These are phyloP conservation scores for Rhinichthys klamathensis DNA, from an alignment of 2,113 vertebrate species.

Conservation along the genomic window DNA sequence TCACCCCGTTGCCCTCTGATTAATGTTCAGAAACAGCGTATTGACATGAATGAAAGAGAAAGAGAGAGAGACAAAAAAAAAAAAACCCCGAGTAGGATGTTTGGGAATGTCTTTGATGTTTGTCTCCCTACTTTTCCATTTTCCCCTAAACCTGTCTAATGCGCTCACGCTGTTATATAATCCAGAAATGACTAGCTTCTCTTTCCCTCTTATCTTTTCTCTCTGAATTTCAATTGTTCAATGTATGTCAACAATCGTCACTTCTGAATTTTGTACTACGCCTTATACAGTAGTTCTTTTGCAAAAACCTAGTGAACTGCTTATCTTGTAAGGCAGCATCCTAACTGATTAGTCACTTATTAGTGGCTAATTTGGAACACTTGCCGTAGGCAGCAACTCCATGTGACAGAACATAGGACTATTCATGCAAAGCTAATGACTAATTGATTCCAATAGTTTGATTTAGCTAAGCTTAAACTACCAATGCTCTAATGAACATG, in stretches of 20 bases:
- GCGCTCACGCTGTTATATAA: not conserved
- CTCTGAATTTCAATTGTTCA: slow-evolving; percentile 18
- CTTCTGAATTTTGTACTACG: not conserved
- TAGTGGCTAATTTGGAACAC: not conserved
- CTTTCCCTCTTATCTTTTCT: slow-evolving; percentile 25
- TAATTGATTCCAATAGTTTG: not conserved
- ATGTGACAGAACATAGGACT: not conserved
- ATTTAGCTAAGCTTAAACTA: not conserved
- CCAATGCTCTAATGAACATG: not conserved
- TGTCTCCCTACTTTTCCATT: not conserved
- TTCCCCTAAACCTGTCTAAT: slow-evolving; percentile 11
- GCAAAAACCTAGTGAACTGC: not conserved
- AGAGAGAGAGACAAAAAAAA: not conserved
- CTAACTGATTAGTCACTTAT: not conserved
- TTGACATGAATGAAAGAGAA: not conserved
- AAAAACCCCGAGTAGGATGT: not conserved
- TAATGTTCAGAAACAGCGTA: slow-evolving; percentile 7
- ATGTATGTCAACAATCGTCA: slow-evolving; percentile 1
- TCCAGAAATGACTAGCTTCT: not conserved
- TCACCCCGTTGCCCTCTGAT: not conserved
- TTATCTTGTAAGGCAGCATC: not conserved
- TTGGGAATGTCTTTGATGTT: slow-evolving; percentile 34
- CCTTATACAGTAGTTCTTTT: not conserved
- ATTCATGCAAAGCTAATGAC: not conserved
- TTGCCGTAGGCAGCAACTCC: not conserved